These are phyloP conservation scores for Trematomus loennbergii DNA, from an alignment of 2,113 vertebrate species.

Conservation along the genomic window DNA sequence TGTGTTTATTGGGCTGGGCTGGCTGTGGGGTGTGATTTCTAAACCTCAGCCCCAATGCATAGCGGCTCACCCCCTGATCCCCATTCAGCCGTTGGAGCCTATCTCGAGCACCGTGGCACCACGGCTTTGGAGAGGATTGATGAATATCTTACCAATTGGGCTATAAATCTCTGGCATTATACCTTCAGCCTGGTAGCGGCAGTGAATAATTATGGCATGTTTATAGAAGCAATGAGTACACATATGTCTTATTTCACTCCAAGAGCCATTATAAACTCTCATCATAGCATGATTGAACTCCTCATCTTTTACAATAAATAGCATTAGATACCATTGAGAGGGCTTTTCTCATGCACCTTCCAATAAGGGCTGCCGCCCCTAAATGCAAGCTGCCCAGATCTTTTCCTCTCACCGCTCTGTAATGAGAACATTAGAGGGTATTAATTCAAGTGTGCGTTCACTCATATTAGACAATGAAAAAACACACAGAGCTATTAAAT, in stretches of 20 bases:
- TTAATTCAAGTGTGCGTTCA: conserved; percentile 66
- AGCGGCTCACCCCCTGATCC: conserved; percentile 72
- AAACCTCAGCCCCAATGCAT: conserved; percentile 60
- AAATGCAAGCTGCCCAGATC: conserved; percentile 33
- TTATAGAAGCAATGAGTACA: conserved; percentile 74
- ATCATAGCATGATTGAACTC: conserved; percentile 50
- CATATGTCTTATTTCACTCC: conserved; percentile 71
- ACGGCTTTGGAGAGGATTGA: conserved; percentile 66
- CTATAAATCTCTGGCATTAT: conserved; percentile 82
- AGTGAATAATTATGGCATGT: conserved; percentile 80
- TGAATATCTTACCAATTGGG: conserved; percentile 69
- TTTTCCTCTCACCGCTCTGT: conserved; percentile 5
- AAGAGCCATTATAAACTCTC: conserved; percentile 50
- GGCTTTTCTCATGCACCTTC: conserved; percentile 17
- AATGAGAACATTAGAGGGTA: conserved; percentile 69
- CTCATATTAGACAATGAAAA: conserved; percentile 60
- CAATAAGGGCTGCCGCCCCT: conserved; percentile 34
- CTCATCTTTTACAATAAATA: conserved; percentile 29
- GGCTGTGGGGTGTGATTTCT: conserved; percentile 45
- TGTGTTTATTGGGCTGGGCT: conserved; percentile 23
- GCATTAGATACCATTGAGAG: conserved; percentile 16
- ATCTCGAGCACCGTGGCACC: conserved; percentile 65
- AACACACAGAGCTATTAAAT: conserved; percentile 58
- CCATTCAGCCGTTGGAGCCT: conserved; percentile 63
- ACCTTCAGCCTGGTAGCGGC: conserved; percentile 54